Base-by-base conservation (phyloP, 2,888 invertebrate genomes). In the Tetanocera ferruginea region DNA sequence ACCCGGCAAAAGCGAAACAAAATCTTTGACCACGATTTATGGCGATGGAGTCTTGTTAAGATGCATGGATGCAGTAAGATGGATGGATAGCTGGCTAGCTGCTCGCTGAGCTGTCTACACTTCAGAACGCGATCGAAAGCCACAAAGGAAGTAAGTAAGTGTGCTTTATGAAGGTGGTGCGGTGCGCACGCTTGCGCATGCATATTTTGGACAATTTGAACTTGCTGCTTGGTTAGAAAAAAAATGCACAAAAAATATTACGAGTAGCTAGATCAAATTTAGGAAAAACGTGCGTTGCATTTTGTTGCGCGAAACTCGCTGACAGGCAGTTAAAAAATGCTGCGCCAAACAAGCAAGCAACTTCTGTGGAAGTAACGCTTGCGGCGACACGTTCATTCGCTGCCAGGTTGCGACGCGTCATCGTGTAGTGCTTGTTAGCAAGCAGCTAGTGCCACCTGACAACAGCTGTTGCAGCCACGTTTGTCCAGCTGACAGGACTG, bases 301-400 rank as follows among this genome's bases (percentile, higher is more conserved):
- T 76, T 71, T 72, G 52, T 74, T 78, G 77, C 64, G 31, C 49
- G 76, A 57, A 72, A 60, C 60, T 51, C 17, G 74, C 64, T 64
- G 74, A 64, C 75, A 76, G 66, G 76, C 55, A 43, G 62, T 28
- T 34, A 76, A 60, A 43, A 51, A 60, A 66, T 25, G 67, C 67
- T 71, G 70, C 57, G 60, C 19, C 70, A 60, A n/a, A 66, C 69
- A 23, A 64, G 66, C 37, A n/a, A 71, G 55, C 51, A 66, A 77
- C 76, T 82, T 81, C 77, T 82, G 78, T 80, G 76, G 79, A 81
- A 82, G 78, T 81, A 70, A 66, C 62, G 76, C 78, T 75, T 64
- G 62, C 52, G 67, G 70, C 71, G 34, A 78, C 72, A 78, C 34
- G 82, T 82, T 82, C 81, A 78, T 81, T 80, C 80, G 80, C 80